A percentile compares a stretch with the other conserved stretches of the same genome.
phyloP scores from a whole-genome alignment of 2,113 vertebrate genomes.

The Leuciscus idus region DNA sequence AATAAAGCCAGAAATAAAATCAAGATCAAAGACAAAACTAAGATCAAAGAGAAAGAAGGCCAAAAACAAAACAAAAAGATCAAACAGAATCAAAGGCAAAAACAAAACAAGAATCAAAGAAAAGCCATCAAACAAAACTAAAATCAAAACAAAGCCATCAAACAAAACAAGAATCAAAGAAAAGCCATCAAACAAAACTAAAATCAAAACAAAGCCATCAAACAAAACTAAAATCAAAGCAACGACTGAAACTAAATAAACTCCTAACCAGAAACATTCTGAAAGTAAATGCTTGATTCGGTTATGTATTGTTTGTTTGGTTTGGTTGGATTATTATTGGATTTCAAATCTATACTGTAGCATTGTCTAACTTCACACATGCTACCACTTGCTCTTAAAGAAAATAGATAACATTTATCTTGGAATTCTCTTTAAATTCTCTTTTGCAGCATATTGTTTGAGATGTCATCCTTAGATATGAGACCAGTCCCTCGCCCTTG shows the following conservation, averaged over 20 bases:
- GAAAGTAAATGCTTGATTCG: neutral
- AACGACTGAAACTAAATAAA: neutral
- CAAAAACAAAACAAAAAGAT: neutral
- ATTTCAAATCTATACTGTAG: neutral
- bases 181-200: neutral
- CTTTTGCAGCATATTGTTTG: neutral
- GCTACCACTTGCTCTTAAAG: neutral
- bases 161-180: neutral
- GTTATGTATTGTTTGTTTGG: neutral
- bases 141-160: neutral
- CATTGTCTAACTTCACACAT: neutral
- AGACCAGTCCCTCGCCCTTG: slow-evolving; percentile 30
- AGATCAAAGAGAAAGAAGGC: no score
- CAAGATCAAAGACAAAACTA: no score
- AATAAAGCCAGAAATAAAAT: neutral
- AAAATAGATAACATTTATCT: neutral
- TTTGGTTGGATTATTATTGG: neutral
- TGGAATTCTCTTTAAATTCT: neutral
- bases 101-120: neutral
- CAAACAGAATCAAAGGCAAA: neutral
- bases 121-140: neutral
- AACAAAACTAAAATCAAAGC: neutral
- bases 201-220: neutral
- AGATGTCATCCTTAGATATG: slow-evolving; percentile 19
- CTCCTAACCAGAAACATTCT: neutral